Evolutionary conservation across 2,113 vertebrate genomes (phyloP).

Genomic region (Scopus umbretta): DNA sequence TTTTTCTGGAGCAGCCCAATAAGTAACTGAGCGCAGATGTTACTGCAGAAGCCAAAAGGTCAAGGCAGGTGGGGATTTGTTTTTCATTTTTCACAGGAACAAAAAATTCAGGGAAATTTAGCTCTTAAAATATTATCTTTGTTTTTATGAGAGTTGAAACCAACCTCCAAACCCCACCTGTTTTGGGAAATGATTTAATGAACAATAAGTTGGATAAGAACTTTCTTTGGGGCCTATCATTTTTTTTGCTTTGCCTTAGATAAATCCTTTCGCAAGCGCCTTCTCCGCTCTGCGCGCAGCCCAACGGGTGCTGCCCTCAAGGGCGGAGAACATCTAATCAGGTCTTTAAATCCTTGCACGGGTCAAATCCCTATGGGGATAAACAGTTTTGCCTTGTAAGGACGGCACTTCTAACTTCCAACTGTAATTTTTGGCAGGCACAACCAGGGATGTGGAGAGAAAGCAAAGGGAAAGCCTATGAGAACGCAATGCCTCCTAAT

Average conservation of each 20-base stretch:
- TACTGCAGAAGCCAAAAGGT: slow-evolving; percentile 19
- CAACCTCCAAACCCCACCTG: background rate
- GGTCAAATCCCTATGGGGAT: background rate
- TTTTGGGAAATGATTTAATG: background rate
- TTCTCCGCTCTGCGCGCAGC: background rate
- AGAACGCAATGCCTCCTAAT: background rate
- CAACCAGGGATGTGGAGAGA: background rate
- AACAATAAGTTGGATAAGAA: background rate
- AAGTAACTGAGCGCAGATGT: background rate
- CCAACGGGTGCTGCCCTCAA: background rate
- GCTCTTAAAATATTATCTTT: background rate
- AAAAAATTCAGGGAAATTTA: background rate
- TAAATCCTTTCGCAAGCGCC: background rate
- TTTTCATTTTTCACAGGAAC: background rate
- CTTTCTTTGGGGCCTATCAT: background rate
- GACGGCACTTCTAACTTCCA: background rate
- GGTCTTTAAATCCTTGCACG: background rate
- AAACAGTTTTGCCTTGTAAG: background rate
- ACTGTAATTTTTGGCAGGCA: background rate
- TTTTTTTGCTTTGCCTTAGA: background rate
- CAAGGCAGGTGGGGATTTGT: background rate
- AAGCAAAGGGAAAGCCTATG: background rate
- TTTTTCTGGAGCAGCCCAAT: background rate
- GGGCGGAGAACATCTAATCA: background rate
- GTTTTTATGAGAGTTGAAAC: background rate